A percentile compares a stretch with the other conserved stretches of the same genome.
Conservation (phyloP, 2,797 vertebrate genomes). For the Manis crassicaudata region DNA sequence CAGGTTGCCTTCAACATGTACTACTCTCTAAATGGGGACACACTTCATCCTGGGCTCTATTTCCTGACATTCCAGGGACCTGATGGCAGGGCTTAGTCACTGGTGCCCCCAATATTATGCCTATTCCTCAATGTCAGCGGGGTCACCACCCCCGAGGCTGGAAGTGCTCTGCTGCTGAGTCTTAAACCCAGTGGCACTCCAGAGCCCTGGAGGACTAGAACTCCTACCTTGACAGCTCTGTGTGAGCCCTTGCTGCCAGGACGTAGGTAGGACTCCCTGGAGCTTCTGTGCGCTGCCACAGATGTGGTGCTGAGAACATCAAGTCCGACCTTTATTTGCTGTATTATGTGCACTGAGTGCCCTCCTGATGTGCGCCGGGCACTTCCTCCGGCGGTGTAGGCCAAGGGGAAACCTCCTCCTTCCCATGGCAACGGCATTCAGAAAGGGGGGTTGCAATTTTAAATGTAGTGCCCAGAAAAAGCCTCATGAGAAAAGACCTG, state of each 20-base stretch:
- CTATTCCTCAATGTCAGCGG: not conserved
- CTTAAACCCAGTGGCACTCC: not conserved
- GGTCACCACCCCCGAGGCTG: not conserved
- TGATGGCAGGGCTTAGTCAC: not conserved
- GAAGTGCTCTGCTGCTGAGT: not conserved
- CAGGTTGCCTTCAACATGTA: not conserved
- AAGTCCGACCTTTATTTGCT: not conserved
- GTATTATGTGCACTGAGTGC: rapidly evolving
- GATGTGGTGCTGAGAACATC: not conserved
- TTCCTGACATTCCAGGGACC: not conserved
- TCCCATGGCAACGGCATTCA: not conserved
- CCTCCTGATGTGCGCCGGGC: rapidly evolving
- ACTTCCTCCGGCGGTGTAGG: not conserved
- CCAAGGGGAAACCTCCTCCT: not conserved
- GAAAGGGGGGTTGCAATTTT: not conserved
- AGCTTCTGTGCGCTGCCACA: not conserved
- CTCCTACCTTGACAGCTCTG: rapidly evolving
- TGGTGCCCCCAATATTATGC: not conserved
- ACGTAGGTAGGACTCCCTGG: not conserved
- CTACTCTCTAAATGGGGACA: not conserved
- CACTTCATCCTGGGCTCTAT: not conserved
- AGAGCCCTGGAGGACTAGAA: not conserved
- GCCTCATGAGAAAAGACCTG: not conserved
- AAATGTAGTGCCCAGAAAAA: not conserved
- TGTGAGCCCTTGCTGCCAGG: not conserved